phyloP scores from a whole-genome alignment of 1,140 invertebrate species.

The Brachionus sp. region DNA sequence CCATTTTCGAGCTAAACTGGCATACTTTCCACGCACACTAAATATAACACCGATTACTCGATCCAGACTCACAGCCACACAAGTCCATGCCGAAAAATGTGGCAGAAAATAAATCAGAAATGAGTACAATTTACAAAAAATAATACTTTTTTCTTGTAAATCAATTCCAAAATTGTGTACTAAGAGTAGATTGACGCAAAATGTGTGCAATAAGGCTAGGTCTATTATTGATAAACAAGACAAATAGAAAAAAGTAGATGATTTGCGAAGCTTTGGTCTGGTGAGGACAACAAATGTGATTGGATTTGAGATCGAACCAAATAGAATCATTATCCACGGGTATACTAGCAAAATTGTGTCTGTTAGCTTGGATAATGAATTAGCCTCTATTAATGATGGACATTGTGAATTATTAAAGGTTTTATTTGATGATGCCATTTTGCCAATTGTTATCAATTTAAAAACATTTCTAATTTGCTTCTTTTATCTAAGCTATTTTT shows the following conservation, averaged over 20 bases:
- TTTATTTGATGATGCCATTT: not conserved
- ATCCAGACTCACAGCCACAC: constrained; percentile 40
- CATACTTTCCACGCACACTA: not conserved
- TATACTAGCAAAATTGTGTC: constrained; percentile 4
- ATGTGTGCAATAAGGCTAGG: constrained; percentile 23
- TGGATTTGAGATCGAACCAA: constrained; percentile 34
- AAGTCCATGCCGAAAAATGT: constrained; percentile 43
- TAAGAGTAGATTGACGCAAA: constrained; percentile 29
- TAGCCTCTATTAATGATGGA: not conserved
- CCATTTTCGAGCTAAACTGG: constrained; percentile 19
- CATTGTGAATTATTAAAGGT: not conserved
- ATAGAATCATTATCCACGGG: constrained; percentile 26
- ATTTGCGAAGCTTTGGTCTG: constrained; percentile 13
- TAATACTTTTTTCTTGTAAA: not conserved
- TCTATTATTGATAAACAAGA: constrained; percentile 37
- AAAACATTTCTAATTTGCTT: not conserved
- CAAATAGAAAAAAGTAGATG: constrained; percentile 44
- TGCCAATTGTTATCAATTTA: not conserved
- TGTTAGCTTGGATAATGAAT: not conserved
- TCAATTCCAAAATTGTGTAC: constrained; percentile 29
- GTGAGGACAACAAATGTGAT: constrained; percentile 21
- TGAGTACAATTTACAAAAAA: constrained; percentile 27
- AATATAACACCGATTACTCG: constrained; percentile 43
- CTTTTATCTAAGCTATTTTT: not conserved
- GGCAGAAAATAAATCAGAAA: constrained; percentile 46